A percentile compares a stretch with the other conserved stretches of the same genome.
Evolutionary conservation across 1,140 invertebrate species (phyloP).

Genomic region (Zaprionus capensis): DNA sequence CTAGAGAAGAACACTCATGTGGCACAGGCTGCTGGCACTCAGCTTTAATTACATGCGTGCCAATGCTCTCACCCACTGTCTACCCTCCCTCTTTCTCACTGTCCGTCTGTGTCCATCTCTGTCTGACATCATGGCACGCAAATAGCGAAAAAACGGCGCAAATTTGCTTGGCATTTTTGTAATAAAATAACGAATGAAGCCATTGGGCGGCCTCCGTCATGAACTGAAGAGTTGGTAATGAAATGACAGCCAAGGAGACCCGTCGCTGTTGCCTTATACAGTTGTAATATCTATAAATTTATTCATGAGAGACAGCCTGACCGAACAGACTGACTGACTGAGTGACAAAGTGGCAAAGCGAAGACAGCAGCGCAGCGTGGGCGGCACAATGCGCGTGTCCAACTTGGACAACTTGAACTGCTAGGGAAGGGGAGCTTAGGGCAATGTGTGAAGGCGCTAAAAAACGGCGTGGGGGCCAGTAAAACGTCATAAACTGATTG

Average conservation of each 20-base stretch:
- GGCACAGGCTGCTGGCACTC: conserved; percentile 28
- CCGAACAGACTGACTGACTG: conserved; percentile 25
- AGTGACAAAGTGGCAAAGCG: conserved; percentile 11
- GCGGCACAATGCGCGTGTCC: conserved; percentile 66
- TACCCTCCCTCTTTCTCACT: background rate
- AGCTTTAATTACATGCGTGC: conserved; percentile 51
- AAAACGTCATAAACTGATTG: conserved; percentile 50
- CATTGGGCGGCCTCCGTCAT: conserved; percentile 24
- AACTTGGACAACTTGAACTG: conserved; percentile 44
- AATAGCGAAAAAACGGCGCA: conserved; percentile 47
- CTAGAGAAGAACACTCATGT: conserved; percentile 38
- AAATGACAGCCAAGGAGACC: conserved; percentile 57
- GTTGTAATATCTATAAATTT: conserved; percentile 72
- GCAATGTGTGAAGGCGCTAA: conserved; percentile 36
- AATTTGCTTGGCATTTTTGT: conserved; percentile 57
- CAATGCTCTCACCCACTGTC: conserved; percentile 19
- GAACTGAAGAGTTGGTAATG: conserved; percentile 71
- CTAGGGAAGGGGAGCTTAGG: background rate
- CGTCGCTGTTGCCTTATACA: conserved; percentile 61
- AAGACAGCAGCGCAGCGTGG: conserved; percentile 20
- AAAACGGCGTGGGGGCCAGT: conserved; percentile 46
- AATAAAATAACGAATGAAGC: conserved; percentile 60
- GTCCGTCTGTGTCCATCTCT: conserved; percentile 14
- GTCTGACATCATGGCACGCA: conserved; percentile 68
- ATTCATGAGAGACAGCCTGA: conserved; percentile 58